Evolutionary conservation across 2,113 vertebrate genomes (phyloP).

Genomic region (Tupaia chinensis): DNA sequence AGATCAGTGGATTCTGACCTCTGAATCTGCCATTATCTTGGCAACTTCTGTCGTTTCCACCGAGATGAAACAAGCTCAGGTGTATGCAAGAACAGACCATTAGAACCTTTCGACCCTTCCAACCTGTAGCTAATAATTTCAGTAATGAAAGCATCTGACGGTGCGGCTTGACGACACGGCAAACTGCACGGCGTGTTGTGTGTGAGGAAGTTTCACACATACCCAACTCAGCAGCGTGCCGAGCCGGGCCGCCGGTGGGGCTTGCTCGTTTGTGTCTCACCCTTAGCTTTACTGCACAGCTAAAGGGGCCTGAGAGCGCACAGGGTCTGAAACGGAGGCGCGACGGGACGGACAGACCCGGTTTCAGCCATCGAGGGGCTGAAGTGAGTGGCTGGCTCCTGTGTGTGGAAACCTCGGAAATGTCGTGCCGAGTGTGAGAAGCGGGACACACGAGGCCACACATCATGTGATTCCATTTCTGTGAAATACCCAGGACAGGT

Average conservation of each 20-base stretch:
- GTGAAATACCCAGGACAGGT: not conserved
- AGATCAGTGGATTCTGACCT: not conserved
- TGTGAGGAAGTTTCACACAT: not conserved
- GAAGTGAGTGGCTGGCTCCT: fast-evolving
- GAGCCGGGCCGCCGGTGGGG: not conserved
- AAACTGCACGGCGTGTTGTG: not conserved
- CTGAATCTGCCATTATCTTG: not conserved
- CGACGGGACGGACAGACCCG: no score
- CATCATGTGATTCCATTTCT: fast-evolving
- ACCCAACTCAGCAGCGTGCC: not conserved
- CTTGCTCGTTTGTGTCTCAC: not conserved
- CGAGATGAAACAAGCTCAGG: not conserved
- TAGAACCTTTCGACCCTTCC: not conserved
- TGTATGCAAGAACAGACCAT: not conserved
- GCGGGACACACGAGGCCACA: not conserved
- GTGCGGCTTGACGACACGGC: not conserved
- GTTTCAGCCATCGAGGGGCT: not conserved
- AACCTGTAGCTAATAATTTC: not conserved
- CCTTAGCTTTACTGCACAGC: slow-evolving; percentile 25
- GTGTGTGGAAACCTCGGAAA: not conserved
- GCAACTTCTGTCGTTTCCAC: not conserved
- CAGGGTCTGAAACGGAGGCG: not conserved
- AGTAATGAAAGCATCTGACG: not conserved
- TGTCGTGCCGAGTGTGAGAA: not conserved
- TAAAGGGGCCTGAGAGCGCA: not conserved